Base-by-base conservation (phyloP, 64 coral and sea anemone genomes). In the Stylophora pistillata region DNA sequence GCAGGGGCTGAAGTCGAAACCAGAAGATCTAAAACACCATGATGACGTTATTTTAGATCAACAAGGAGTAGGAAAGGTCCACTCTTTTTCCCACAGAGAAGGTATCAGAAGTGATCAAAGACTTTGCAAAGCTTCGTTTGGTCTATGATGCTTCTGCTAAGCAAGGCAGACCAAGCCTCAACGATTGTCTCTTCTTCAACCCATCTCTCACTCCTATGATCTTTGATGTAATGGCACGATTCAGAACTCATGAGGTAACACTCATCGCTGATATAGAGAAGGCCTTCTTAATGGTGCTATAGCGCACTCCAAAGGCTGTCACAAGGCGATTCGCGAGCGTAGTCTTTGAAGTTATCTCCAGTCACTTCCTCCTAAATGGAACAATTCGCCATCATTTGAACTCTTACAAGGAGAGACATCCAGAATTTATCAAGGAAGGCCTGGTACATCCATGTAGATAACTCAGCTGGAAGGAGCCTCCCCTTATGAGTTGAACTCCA, bases 371-470 rank as follows among this genome's bases (percentile, higher is more conserved):
- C 29, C 60, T 88, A 21, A 88, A 88, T 78, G 86, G 20, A 29
- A 88, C 74, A 18, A 75, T 88, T 41, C 71, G 86, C 15, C 86
- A 88, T 56, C 86, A 88, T 55, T 55, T 88, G 30, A 65, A 63
- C 4, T 33, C 56, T 41, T 88, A 63, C 58, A n/a, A n/a, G n/a
- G n/a, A n/a, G n/a, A n/a, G n/a, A n/a, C n/a, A 89, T 70, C 75
- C 87, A 54, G 87, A 53, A 57, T 89, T 89, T 28, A 60, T 89
- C 5, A n/a, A 65, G 15, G 63, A 69, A 58, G 74, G 78, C n/a
- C 4, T 78, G 30, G 21, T 78, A 58, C 59, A 23, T 89, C 10
- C 78, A 78, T 66, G 86, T 88, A 21, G 86, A 88, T 78, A 30
- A 88, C 29, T 66, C 32, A 4, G 72, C 52, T 53, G 25, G 68